phyloP scores from a whole-genome alignment of 1,140 invertebrate genomes.

The Drosophila parabipectinata region DNA sequence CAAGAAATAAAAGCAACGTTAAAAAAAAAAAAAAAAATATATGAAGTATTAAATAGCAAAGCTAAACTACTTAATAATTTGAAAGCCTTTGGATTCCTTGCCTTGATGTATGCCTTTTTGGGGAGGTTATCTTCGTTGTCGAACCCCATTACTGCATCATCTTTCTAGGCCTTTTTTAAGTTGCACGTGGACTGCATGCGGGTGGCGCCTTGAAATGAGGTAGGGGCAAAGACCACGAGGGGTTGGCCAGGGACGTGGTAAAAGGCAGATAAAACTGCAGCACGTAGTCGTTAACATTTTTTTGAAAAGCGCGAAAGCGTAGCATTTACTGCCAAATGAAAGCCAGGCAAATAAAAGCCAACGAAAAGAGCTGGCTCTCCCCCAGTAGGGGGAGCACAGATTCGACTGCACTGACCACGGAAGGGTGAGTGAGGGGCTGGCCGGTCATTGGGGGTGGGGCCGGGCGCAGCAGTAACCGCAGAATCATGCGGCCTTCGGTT shows the following conservation, averaged over 20 bases:
- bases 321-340: constrained; percentile 68
- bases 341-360: constrained; percentile 69
- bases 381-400: constrained; percentile 54
- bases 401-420: constrained; percentile 70
- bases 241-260: constrained; percentile 16
- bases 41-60: too few species aligned
- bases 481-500: constrained; percentile 55
- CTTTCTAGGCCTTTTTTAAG: constrained; percentile 27
- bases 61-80: too few species aligned
- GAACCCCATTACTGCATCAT: constrained; percentile 13
- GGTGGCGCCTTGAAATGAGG: constrained; percentile 20
- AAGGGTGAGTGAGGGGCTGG: neutral
- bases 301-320: constrained; percentile 70
- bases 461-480: constrained; percentile 34
- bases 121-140: constrained; percentile 5
- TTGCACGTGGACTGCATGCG: constrained; percentile 15
- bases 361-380: constrained; percentile 24
- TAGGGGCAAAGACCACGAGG: neutral
- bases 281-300: constrained; percentile 60
- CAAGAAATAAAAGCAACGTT: too few species aligned
- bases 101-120: constrained; percentile 9
- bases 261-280: constrained; percentile 76
- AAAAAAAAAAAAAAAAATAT: too few species aligned
- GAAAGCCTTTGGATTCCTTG: too few species aligned
- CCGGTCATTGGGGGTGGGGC: neutral